These are phyloP conservation scores for Campylomormyrus numenius DNA, from an alignment of 2,113 vertebrate genomes.

Conservation along the genomic window DNA sequence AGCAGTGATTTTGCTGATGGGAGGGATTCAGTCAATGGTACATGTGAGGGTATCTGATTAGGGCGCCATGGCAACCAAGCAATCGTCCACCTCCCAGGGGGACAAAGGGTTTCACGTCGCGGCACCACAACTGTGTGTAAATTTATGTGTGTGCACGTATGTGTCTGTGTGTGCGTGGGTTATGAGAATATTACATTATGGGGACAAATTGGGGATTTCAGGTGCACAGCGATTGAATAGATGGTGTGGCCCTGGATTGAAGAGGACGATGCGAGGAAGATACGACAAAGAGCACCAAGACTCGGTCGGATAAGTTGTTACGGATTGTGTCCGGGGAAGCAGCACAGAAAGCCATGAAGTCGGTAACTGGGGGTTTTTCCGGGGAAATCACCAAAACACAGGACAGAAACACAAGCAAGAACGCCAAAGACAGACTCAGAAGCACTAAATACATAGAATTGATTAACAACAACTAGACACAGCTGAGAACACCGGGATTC, in stretches of 20 bases:
- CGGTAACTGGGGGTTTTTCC: too few species aligned
- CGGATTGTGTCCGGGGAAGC: too few species aligned
- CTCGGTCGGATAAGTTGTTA: background rate
- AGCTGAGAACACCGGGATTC: too few species aligned
- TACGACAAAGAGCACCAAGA: background rate
- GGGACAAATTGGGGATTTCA: background rate
- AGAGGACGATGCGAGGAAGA: background rate
- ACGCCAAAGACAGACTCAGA: too few species aligned
- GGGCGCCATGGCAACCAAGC: background rate
- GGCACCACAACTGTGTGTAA: background rate
- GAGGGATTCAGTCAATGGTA: background rate
- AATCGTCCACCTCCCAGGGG: background rate
- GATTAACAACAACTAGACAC: too few species aligned
- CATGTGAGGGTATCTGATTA: background rate
- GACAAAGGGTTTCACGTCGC: background rate
- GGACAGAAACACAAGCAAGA: too few species aligned
- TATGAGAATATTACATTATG: background rate
- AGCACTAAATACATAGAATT: too few species aligned
- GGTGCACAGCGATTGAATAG: background rate
- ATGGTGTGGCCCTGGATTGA: background rate
- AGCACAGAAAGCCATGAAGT: too few species aligned
- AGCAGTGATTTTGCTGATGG: background rate
- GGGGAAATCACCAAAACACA: too few species aligned
- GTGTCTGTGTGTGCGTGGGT: background rate
- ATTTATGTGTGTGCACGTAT: background rate